Percentiles rank a stretch among this genome's conserved stretches.
phyloP scores from a whole-genome alignment of 1,140 invertebrate species.

The Streblospio benedicti region DNA sequence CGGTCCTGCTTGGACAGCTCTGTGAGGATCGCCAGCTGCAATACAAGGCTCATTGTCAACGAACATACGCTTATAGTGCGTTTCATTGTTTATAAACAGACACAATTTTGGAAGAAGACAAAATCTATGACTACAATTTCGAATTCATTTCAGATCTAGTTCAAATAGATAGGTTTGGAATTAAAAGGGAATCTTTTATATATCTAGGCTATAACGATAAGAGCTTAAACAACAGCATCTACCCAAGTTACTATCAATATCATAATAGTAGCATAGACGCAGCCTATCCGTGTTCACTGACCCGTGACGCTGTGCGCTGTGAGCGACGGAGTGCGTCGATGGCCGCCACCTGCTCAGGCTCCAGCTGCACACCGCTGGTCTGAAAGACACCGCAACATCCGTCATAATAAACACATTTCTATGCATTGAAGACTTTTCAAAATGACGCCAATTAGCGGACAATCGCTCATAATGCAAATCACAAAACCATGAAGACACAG shows the following conservation, averaged over 20 bases:
- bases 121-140: neutral
- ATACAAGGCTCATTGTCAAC: neutral
- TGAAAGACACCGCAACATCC: neutral
- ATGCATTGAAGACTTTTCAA: neutral
- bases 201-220: neutral
- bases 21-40: constrained; percentile 38
- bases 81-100: neutral
- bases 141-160: neutral
- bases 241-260: neutral
- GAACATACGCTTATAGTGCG: neutral
- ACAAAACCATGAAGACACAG: neutral
- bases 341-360: constrained; percentile 35
- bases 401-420: neutral
- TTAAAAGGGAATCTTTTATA: neutral
- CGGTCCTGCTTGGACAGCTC: constrained; percentile 34
- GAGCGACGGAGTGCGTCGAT: constrained; percentile 33
- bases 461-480: neutral
- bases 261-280: neutral
- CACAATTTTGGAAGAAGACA: neutral
- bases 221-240: neutral
- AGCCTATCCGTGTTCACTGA: constrained; percentile 17
- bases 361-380: constrained; percentile 15
- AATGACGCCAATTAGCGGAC: neutral
- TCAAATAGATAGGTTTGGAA: neutral
- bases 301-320: constrained; percentile 39